Conservation (phyloP, 2,888 invertebrate genomes). For the Cantharis rufa region DNA sequence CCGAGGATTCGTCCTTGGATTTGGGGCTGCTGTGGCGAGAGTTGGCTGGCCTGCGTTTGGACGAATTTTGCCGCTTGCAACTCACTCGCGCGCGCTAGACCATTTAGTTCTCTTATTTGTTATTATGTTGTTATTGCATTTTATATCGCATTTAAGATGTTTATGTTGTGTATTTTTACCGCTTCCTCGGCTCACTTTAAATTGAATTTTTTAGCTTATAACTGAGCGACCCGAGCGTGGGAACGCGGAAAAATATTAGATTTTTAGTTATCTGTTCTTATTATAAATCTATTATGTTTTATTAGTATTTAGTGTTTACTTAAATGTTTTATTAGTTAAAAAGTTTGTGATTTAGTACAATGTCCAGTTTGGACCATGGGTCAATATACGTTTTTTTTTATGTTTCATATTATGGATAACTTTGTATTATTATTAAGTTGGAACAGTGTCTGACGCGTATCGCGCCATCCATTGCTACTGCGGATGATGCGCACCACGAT, state of each 20-base stretch:
- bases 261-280: slow-evolving; percentile 32
- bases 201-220: slow-evolving; percentile 17
- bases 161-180: slow-evolving; percentile 31
- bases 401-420: slow-evolving; percentile 11
- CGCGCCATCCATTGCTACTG: neutral
- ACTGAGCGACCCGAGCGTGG: neutral
- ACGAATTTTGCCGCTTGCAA: slow-evolving; percentile 56
- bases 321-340: slow-evolving; percentile 32
- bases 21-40: slow-evolving; percentile 56
- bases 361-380: slow-evolving; percentile 15
- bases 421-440: slow-evolving; percentile 5
- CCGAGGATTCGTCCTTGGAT: slow-evolving; percentile 44
- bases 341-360: slow-evolving; percentile 35
- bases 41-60: slow-evolving; percentile 55
- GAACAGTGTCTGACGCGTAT: slow-evolving; percentile 14
- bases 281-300: slow-evolving; percentile 52
- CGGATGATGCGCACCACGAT: neutral
- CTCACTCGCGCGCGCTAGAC: slow-evolving; percentile 54
- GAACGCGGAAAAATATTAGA: slow-evolving; percentile 40
- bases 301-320: slow-evolving; percentile 33
- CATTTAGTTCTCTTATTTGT: slow-evolving; percentile 26
- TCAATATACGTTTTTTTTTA: slow-evolving; percentile 29
- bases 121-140: slow-evolving; percentile 50
- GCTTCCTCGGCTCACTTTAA: slow-evolving; percentile 23
- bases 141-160: slow-evolving; percentile 49